Base-by-base conservation (phyloP, 2,888 invertebrate species). In the Ellobium chinense region DNA sequence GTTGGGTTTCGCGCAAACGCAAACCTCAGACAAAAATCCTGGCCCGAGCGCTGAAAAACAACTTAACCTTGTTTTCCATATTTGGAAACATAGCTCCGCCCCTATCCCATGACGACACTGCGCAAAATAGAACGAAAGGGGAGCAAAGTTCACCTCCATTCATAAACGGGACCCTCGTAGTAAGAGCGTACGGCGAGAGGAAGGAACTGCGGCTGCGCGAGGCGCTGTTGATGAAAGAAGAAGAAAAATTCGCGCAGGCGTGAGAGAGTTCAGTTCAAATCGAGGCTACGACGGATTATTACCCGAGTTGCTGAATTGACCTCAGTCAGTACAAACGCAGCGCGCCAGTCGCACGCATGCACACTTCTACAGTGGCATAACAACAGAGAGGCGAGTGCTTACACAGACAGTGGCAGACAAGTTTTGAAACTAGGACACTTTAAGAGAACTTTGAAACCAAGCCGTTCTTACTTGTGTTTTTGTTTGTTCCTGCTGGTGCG, bases 51-150 rank as follows among this genome's bases (percentile, higher is more conserved):
- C n/a, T n/a, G n/a, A 58, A 68, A 77, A 77, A 77, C 77, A 77
- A 68, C 68, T 21, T 78, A 69, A 72, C 81, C 70, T 77, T 27
- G 37, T 58, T 75, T 36, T 60, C 27, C 65, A 37, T 72, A 37
- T 72, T n/a, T 72, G 36, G 72, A 72, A n/a, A 27, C 14, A 14
- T 46, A 74, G 65, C 69, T 74, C 62, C 73, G 78, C 81, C 74
- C 69, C 37, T 31, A 7, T 24, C 66, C 56, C 36, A 66, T 73
- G 77, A 46, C 73, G 62, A 29, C 24, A 78, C 18, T 21, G n/a
- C 31, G 21, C 27, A 73, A 74, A 62, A 60, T 62, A 74, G 46
- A 34, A 58, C 21, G 24, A n/a, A 34, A 24, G 1, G 9, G 36
- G 63, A 27, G 56, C 29, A 68, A 31, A 68, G 29, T 69, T 78